A percentile compares a stretch with the other conserved stretches of the same genome.
Conservation (phyloP, 2,888 invertebrate genomes). For the Alcis repandata region DNA sequence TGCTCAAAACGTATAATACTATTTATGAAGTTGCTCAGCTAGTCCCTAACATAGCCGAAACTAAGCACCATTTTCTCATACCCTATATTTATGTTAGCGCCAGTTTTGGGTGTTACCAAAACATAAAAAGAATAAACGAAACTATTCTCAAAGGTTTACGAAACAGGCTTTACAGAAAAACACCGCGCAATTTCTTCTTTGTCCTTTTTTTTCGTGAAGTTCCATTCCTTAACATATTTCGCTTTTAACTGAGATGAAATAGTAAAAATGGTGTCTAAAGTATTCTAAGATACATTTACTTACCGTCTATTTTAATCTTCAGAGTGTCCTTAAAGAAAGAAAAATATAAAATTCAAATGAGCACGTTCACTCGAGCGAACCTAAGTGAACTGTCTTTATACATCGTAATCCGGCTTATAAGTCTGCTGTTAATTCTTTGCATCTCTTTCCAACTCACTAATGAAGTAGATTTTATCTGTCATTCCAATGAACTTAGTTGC, state of each 20-base stretch:
- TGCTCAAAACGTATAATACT: neutral
- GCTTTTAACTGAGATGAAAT: neutral
- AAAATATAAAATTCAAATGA: neutral
- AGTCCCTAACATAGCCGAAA: neutral
- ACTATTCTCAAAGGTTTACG: neutral
- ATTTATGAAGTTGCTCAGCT: neutral
- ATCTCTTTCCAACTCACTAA: neutral
- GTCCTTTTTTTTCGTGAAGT: neutral
- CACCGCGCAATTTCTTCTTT: neutral
- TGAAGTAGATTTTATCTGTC: slow-evolving; percentile 6
- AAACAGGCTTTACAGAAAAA: neutral
- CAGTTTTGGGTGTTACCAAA: slow-evolving; percentile 3
- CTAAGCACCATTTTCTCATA: neutral
- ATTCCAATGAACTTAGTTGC: slow-evolving; percentile 7
- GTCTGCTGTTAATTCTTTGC: neutral
- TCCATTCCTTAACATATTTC: neutral
- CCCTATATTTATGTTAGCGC: slow-evolving; percentile 1
- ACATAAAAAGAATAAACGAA: neutral
- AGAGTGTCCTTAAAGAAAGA: neutral
- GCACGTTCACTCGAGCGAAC: neutral
- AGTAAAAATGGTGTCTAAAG: neutral
- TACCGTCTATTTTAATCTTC: neutral
- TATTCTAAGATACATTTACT: neutral
- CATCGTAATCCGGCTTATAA: slow-evolving; percentile 1
- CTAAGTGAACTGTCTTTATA: neutral